Base-by-base conservation (phyloP, 2,113 vertebrate species). In the Cyanoliseus patagonus region DNA sequence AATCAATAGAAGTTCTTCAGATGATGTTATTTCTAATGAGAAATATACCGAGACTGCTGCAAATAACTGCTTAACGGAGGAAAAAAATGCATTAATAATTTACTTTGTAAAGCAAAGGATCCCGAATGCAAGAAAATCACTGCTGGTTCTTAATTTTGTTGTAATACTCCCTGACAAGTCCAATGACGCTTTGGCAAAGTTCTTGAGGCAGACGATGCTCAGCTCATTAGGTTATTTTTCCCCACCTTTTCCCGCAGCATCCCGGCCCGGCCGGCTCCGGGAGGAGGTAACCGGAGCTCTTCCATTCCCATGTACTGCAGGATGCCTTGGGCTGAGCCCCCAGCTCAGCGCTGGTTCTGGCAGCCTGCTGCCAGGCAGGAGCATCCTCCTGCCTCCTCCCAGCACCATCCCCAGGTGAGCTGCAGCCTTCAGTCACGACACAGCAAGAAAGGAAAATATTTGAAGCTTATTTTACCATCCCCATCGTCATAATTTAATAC, bases 21-120 rank as follows among this genome's bases (percentile, higher is more conserved):
- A 98, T 97, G 97, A 98, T 98, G 97, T 97, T 98, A 97, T 97
- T 98, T 97, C 98, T 98, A 98, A 98, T 96, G 97, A 98, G 97
- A 97, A 98, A 97, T 96, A 97, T 83, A 96, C 97, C 83, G 4
- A 96, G 97, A 95, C 94, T 83, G 92, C 97, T 96, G 97, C 96
- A 97, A 97, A 96, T 97, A 98, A 97, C 95, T 96, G 93, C 96
- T 97, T 98, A 98, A 98, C 86, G 7, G 93, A 95, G 93, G 2
- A 87, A 95, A 88, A 83, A 88, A 94, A 80, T 7, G 83, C 97
- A 98, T 98, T 98, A 98, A 98, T 98, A 98, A 98, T 98, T 98
- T 96, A 98, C 97, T 98, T 96, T 61, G 96, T 97, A 98, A 97
- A 98, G 97, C 91, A 5, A 19, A 74, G 76, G 96, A 94, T 97